Evolutionary conservation across 2,797 vertebrate species (phyloP), one percentile per base, ranked within the genome.

Genomic region (Catharus ustulatus): DNA sequence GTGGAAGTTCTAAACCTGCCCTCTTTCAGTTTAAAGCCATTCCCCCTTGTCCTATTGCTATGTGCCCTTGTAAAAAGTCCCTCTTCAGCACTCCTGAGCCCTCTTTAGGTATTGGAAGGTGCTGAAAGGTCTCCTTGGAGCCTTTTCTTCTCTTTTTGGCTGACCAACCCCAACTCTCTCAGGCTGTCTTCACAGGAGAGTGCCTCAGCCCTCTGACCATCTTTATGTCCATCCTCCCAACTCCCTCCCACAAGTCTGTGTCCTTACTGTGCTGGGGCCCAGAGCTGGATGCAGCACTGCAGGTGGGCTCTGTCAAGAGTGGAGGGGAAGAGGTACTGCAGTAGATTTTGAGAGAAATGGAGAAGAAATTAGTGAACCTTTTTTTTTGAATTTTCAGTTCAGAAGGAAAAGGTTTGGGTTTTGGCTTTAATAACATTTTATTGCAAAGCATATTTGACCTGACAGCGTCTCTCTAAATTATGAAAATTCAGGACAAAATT

Each of bases 221-320:
- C n/a, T 30, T n/a, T 26, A 7, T 69, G 48, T 38, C 57, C 2
- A 5, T 42, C 12, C 58, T 63, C 43, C 45, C 24, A 57, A 18
- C 36, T 69, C 38, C 18, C 3, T 51, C 14, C 29, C 17, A 22
- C 15, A 12, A 29, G 2, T 34, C 29, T 0, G 0, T 51, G 51
- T 59, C 19, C 15, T 48, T 67, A 4, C 46, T 32, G 21, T 48
- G 67, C 46, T 48, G 73, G 52, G 19, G 14, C 30, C 29, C 59
- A 42, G 40, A 66, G 40, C 30, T 51, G 43, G 43, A 34, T 63
- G 57, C 66, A 71, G 64, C 30, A 26, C 20, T 71, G n/a, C 21
- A 19, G n/a, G 7, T 71, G 58, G 15, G 20, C 16, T 48, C 16
- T 78, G 26, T 15, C 5, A 13, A 6, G 2, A 52, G 22, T 54